These are phyloP conservation scores for Andrena fulva DNA, from an alignment of 2,888 invertebrate species.

Conservation along the genomic window DNA sequence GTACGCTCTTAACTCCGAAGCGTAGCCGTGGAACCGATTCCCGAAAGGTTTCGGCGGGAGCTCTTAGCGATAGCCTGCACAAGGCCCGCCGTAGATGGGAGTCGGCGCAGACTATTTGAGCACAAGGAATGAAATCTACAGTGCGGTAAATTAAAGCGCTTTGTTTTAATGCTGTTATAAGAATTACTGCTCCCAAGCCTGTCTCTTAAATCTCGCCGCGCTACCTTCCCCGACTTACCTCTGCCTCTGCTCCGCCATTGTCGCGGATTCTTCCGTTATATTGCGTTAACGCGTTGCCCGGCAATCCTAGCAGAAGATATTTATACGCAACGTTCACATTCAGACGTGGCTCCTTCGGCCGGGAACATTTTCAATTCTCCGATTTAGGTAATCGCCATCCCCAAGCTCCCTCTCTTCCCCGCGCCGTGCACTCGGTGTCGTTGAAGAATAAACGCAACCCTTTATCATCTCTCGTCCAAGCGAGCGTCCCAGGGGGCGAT, in stretches of 20 bases:
- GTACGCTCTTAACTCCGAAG: background rate
- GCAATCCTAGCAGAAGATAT: background rate
- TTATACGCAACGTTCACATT: background rate
- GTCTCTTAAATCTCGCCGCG: conserved; percentile 73
- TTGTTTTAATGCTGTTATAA: conserved; percentile 83
- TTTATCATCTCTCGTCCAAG: background rate
- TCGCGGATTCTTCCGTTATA: conserved; percentile 48
- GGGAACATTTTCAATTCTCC: conserved; percentile 7
- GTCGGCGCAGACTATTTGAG: conserved; percentile 57
- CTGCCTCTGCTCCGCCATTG: conserved; percentile 55
- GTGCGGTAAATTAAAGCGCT: conserved; percentile 84
- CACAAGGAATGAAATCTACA: conserved; percentile 82
- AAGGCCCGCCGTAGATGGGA: conserved; percentile 52
- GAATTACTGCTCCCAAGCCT: conserved; percentile 79
- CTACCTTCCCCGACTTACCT: conserved; percentile 59
- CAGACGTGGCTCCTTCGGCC: no score
- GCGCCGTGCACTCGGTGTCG: no score
- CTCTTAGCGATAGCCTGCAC: conserved; percentile 21
- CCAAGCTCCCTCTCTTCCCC: no score
- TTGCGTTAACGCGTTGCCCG: conserved; percentile 39
- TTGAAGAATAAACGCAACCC: background rate
- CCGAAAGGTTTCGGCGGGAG: conserved; percentile 18
- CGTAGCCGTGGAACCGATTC: background rate
- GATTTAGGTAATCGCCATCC: background rate
- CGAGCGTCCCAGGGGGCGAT: background rate